A percentile compares a stretch with the other conserved stretches of the same genome.
phyloP scores from a whole-genome alignment of 2,797 vertebrate genomes.

The Cyprinella venusta region DNA sequence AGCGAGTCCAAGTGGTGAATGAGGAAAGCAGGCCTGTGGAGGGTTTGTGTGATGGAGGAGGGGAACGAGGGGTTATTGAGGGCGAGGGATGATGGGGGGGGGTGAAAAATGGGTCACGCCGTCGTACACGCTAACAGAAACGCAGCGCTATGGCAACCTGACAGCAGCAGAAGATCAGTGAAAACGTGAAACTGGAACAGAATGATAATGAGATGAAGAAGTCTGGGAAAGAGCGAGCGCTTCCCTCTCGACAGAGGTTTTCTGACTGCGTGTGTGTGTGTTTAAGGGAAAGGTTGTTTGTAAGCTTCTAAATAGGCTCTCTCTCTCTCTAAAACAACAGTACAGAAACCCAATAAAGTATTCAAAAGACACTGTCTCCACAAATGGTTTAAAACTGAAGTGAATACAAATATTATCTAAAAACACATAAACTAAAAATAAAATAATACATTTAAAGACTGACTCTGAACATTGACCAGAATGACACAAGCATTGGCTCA shows the following conservation, averaged over 20 bases:
- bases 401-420: neutral
- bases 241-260: neutral
- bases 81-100: slow-evolving; percentile 64
- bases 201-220: slow-evolving; percentile 52
- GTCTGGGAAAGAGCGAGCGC: neutral
- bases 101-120: slow-evolving; percentile 78
- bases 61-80: slow-evolving; percentile 61
- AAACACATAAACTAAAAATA: neutral
- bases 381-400: neutral
- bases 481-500: neutral
- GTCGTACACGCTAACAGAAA: slow-evolving; percentile 61
- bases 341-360: neutral
- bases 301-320: neutral
- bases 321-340: neutral
- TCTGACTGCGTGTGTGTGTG: neutral
- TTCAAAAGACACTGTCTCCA: neutral
- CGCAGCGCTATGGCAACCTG: slow-evolving; percentile 72
- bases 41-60: slow-evolving; percentile 14
- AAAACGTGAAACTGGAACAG: slow-evolving; percentile 68
- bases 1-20: slow-evolving; percentile 1
- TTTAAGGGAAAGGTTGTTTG: neutral
- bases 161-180: slow-evolving; percentile 76
- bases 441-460: neutral
- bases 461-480: neutral
- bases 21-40: slow-evolving; percentile 31